Conservation (phyloP, 2,888 invertebrate species). For the Cheiracanthium punctorium region DNA sequence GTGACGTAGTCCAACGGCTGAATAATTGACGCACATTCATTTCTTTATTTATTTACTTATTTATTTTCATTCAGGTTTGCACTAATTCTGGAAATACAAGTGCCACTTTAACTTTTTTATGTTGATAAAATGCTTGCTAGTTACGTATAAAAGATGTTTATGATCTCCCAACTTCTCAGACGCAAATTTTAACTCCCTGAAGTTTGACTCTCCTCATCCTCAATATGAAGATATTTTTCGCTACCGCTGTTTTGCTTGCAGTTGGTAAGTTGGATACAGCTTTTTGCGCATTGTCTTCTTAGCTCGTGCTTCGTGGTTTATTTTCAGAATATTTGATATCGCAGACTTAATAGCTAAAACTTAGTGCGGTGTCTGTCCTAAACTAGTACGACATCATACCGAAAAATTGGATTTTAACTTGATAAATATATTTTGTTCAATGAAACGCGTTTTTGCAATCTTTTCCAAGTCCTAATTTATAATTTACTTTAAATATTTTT, state of each 20-base stretch:
- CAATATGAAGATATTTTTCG: slow-evolving; percentile 50
- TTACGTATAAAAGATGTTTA: slow-evolving; percentile 40
- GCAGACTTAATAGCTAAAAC: too few species aligned
- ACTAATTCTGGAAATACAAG: slow-evolving; percentile 18
- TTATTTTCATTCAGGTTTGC: background rate
- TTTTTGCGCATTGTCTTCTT: too few species aligned
- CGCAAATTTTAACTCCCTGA: background rate
- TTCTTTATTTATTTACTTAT: slow-evolving; percentile 23
- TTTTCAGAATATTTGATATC: too few species aligned
- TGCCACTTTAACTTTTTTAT: slow-evolving; percentile 17
- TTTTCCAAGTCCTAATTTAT: too few species aligned
- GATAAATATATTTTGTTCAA: too few species aligned
- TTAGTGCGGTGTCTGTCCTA: too few species aligned
- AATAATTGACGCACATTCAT: slow-evolving; percentile 32
- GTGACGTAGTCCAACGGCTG: slow-evolving; percentile 45
- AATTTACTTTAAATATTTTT: too few species aligned
- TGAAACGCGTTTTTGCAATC: too few species aligned
- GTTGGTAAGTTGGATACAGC: slow-evolving; percentile 50
- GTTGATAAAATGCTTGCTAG: background rate
- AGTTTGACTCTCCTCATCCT: background rate
- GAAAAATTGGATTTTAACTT: too few species aligned
- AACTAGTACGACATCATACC: too few species aligned
- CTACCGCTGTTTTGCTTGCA: slow-evolving; percentile 28
- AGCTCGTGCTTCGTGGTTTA: too few species aligned
- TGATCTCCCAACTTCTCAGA: background rate